Base-by-base conservation (phyloP, 2,888 invertebrate genomes). In the Hirtodrosophila duncani region DNA sequence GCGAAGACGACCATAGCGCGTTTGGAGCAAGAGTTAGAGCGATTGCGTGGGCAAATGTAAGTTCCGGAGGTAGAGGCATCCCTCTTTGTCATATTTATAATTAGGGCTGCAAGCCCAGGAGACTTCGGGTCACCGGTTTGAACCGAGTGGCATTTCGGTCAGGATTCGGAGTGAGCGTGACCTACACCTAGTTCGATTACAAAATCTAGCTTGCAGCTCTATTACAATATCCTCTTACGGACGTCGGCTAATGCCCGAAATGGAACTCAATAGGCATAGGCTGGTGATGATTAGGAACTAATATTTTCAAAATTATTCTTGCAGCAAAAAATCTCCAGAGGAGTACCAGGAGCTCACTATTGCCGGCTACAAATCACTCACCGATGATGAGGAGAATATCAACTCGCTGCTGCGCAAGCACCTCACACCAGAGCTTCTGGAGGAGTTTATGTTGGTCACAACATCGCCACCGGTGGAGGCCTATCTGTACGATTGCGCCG, bases 331-430 rank as follows among this genome's bases (percentile, higher is more conserved):
- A 11, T 81, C 86, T 0, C 83, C 86, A 0, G 85, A 85, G 14
- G 86, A 87, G 55, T 77, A 84, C 53, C 77, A 80, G n/a, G 75
- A 79, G 83, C 86, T 89, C 56, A 84, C 90, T 24, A 88, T 89
- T 57, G 86, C 86, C 23, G 88, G 88, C 41, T 90, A 88, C 79
- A 84, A 85, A 55, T 87, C 87, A 29, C 85, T 90, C 30, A 84
- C 88, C 55, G 88, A 87, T 43, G 86, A 85, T 34, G 87, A 87
- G 36, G 88, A 89, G 65, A 89, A 89, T 80, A 82, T 88, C 26
- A 50, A 33, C 4, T 91, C 91, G 3, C 84, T 92, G 63, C 80
- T 92, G 71, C 91, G 91, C 84, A 91, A 91, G 84, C 88, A 90
- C 83, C 85, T 91, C 30, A 89, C 89, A 16, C 87, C 87, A 48